A percentile compares a stretch with the other conserved stretches of the same genome.
Conservation (phyloP, 2,797 vertebrate species). For the Gymnoscopelus microlampas region DNA sequence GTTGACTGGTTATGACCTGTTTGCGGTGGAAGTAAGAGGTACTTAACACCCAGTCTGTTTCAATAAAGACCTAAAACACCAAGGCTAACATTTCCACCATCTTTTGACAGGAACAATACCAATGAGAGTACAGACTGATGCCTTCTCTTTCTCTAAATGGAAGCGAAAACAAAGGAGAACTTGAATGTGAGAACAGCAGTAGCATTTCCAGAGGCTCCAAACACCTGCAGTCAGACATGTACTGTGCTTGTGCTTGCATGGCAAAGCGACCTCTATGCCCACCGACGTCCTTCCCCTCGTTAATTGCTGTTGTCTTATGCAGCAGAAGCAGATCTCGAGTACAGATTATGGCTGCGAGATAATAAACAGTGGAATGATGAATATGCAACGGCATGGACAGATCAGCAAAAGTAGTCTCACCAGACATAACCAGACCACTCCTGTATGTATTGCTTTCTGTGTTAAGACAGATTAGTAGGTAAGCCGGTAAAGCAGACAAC, state of each 20-base stretch:
- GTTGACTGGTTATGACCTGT: no score
- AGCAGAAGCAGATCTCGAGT: slow-evolving; percentile 44
- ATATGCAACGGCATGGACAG: slow-evolving; percentile 54
- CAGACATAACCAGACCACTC: no score
- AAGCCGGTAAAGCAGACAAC: no score
- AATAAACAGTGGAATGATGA: slow-evolving; percentile 44
- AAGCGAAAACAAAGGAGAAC: not conserved
- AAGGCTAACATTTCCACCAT: slow-evolving; percentile 42
- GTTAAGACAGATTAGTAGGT: no score
- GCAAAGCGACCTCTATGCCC: slow-evolving; percentile 36
- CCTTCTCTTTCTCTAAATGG: no score
- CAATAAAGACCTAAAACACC: no score
- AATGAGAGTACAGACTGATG: no score
- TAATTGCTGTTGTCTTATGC: slow-evolving; percentile 54
- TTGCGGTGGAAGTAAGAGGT: no score
- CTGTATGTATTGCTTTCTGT: slow-evolving; percentile 32
- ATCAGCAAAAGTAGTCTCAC: not conserved
- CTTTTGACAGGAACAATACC: no score
- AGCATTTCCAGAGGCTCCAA: slow-evolving; percentile 5
- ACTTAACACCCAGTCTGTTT: no score
- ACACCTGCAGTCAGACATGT: slow-evolving; percentile 49
- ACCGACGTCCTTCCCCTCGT: slow-evolving; percentile 33
- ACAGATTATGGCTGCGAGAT: slow-evolving; percentile 49
- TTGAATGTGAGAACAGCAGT: not conserved
- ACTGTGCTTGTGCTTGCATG: slow-evolving; percentile 31